Percentiles rank a stretch among this genome's conserved stretches.
Evolutionary conservation across 1,140 invertebrate species (phyloP).

Genomic region (Drosophila ohnishii): DNA sequence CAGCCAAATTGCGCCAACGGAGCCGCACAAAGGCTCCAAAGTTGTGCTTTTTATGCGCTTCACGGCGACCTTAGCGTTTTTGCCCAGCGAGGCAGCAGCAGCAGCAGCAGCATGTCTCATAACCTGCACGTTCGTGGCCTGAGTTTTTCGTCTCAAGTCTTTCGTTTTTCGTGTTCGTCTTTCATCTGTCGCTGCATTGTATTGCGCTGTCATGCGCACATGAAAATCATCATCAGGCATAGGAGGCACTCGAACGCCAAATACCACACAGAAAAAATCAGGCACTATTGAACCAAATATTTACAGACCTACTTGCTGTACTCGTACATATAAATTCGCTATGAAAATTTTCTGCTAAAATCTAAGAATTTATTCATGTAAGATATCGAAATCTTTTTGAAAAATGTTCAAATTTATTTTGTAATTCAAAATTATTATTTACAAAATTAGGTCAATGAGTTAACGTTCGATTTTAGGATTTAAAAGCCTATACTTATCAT

Average conservation of each 20-base stretch:
- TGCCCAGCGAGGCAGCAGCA: constrained; percentile 38
- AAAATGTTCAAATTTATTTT: too few species aligned
- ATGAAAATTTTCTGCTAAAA: not conserved
- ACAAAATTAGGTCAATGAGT: too few species aligned
- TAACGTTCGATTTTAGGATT: too few species aligned
- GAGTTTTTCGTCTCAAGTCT: constrained; percentile 64
- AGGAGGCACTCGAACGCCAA: constrained; percentile 10
- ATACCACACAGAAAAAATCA: constrained; percentile 20
- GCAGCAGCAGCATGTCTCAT: constrained; percentile 57
- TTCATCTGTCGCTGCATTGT: constrained; percentile 59
- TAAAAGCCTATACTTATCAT: not conserved
- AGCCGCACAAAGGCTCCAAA: constrained; percentile 60
- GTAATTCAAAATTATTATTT: too few species aligned
- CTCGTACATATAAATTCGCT: too few species aligned
- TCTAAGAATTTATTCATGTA: too few species aligned
- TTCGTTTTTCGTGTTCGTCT: constrained; percentile 31
- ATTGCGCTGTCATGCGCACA: constrained; percentile 79
- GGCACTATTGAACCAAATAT: not conserved
- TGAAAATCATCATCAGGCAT: constrained; percentile 67
- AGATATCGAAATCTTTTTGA: too few species aligned
- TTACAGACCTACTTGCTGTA: not conserved
- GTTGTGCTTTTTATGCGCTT: constrained; percentile 65
- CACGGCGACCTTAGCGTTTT: constrained; percentile 65
- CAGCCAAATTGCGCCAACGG: constrained; percentile 72
- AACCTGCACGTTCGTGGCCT: constrained; percentile 74